phyloP scores from a whole-genome alignment of 2,888 invertebrate genomes.

The Philereme vetulata region DNA sequence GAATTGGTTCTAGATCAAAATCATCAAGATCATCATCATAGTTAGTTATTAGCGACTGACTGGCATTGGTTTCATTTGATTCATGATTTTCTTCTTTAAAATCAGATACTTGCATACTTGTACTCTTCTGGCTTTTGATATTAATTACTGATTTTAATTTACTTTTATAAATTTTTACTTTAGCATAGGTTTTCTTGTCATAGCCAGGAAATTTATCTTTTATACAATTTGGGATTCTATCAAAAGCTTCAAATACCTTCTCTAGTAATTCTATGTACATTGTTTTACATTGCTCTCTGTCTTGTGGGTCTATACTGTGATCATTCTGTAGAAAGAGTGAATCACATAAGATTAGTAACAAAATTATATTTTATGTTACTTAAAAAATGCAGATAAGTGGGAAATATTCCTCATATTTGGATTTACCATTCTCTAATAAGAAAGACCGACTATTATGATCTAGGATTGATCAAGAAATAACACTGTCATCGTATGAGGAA shows the following conservation, averaged over 20 bases:
- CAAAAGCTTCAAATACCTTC: constrained; percentile 85
- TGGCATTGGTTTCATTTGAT: constrained; percentile 35
- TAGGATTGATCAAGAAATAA: too few relatives aligned
- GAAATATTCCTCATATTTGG: too few relatives aligned
- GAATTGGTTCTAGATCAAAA: constrained; percentile 55
- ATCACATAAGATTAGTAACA: too few relatives aligned
- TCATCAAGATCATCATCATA: constrained; percentile 55
- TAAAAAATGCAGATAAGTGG: too few relatives aligned
- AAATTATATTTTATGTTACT: too few relatives aligned
- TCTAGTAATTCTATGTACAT: constrained; percentile 85
- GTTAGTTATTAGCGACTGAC: constrained; percentile 47
- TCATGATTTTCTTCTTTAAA: constrained; percentile 28
- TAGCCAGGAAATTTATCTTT: constrained; percentile 85
- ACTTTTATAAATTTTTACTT: constrained; percentile 82
- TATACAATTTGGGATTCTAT: constrained; percentile 85
- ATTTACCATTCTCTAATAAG: too few relatives aligned
- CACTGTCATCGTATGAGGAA: too few relatives aligned
- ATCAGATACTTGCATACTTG: constrained; percentile 39
- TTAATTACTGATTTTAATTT: constrained; percentile 80
- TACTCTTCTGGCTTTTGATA: constrained; percentile 57
- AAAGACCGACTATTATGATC: too few relatives aligned
- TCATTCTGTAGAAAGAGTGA: constrained; percentile 43
- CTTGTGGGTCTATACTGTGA: constrained; percentile 38
- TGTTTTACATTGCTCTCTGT: constrained; percentile 69
- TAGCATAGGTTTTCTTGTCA: constrained; percentile 79